Evolutionary conservation across 2,888 invertebrate species (phyloP).

Genomic region (Rhabditophanes sp.): DNA sequence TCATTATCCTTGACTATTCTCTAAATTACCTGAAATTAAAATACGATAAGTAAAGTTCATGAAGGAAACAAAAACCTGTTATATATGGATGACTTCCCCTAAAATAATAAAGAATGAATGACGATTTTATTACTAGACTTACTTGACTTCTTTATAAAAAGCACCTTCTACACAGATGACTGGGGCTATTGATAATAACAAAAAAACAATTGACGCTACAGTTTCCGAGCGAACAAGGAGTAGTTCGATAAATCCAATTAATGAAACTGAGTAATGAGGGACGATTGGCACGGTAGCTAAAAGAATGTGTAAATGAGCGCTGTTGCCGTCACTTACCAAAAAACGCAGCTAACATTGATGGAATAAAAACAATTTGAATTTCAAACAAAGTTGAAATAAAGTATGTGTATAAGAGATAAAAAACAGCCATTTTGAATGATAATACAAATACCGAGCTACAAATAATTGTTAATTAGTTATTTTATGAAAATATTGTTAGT

Average conservation of each 20-base stretch:
- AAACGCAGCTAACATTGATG: background rate
- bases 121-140: conserved; percentile 7
- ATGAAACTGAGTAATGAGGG: conserved; percentile 81
- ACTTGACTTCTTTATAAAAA: conserved; percentile 85
- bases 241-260: conserved; percentile 81
- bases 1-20: too few species aligned
- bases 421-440: conserved; percentile 84
- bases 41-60: too few species aligned
- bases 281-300: conserved; percentile 87
- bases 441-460: conserved; percentile 78
- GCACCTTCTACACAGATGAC: conserved; percentile 80
- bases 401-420: conserved; percentile 97
- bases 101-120: conserved; percentile 16
- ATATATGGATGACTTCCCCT: conserved; percentile 88
- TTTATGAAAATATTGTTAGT: conserved; percentile 3
- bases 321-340: background rate
- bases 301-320: conserved; percentile 52
- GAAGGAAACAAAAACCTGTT: too few species aligned
- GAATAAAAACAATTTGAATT: conserved; percentile 77
- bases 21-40: too few species aligned
- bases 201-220: conserved; percentile 63
- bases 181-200: conserved; percentile 71
- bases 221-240: conserved; percentile 78
- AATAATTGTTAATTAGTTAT: conserved; percentile 7
- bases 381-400: conserved; percentile 84